Percentiles rank a stretch among this genome's conserved stretches.
These are phyloP conservation scores for Drosophila conformis DNA, from an alignment of 2,888 invertebrate genomes.

Conservation along the genomic window DNA sequence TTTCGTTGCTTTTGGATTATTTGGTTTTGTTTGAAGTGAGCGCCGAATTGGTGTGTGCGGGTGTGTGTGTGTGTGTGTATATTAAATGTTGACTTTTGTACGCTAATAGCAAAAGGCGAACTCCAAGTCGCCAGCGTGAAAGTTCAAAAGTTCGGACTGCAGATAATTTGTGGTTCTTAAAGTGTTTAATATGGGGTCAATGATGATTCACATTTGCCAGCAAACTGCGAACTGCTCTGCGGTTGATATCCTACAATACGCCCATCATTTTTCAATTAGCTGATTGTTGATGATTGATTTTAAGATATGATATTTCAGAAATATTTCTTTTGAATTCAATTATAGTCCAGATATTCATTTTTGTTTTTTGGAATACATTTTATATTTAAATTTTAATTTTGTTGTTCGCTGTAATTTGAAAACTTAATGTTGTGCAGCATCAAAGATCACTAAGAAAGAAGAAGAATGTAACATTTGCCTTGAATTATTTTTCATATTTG, in stretches of 20 bases:
- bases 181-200: slow-evolving; percentile 80
- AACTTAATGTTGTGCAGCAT: no score
- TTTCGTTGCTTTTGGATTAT: slow-evolving; percentile 63
- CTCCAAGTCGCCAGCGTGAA: slow-evolving; percentile 46
- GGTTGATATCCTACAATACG: slow-evolving; percentile 17
- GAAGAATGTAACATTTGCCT: no score
- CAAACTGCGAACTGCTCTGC: slow-evolving; percentile 31
- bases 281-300: slow-evolving; percentile 8
- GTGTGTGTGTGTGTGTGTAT: slow-evolving; percentile 11
- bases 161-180: slow-evolving; percentile 75
- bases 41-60: slow-evolving; percentile 17
- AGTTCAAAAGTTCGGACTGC: slow-evolving; percentile 70
- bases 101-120: slow-evolving; percentile 73
- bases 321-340: background rate
- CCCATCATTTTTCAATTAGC: slow-evolving; percentile 34
- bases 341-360: no score
- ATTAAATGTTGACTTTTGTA: slow-evolving; percentile 75
- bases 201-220: slow-evolving; percentile 73
- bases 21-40: slow-evolving; percentile 68
- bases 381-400: no score
- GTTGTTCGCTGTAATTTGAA: no score
- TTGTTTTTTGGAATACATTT: no score
- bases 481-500: no score
- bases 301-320: background rate
- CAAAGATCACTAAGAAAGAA: no score